Percentiles rank a stretch among this genome's conserved stretches.
Conservation (phyloP, 2,113 vertebrate genomes). For the Lynx canadensis region DNA sequence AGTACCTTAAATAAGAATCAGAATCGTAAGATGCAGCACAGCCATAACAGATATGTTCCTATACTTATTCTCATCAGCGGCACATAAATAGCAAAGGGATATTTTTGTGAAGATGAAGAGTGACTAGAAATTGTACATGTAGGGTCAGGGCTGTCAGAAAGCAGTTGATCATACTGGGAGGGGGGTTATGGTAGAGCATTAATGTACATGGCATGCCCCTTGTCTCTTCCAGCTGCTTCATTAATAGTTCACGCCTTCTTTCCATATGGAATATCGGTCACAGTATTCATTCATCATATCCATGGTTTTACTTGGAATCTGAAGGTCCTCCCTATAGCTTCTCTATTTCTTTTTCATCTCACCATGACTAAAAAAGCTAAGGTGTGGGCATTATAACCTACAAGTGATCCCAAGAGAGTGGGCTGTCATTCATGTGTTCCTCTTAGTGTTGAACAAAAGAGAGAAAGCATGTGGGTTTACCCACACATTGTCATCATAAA, state of each 20-base stretch:
- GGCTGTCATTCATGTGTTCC: constrained; percentile 81
- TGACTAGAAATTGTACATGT: constrained; percentile 69
- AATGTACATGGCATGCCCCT: background rate
- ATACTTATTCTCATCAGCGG: constrained; percentile 27
- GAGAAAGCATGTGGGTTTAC: constrained; percentile 59
- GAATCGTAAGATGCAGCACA: constrained; percentile 36
- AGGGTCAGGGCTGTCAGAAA: constrained; percentile 67
- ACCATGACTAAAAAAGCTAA: constrained; percentile 88
- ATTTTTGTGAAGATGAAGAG: constrained; percentile 64
- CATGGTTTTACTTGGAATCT: constrained; percentile 78
- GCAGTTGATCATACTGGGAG: constrained; percentile 20
- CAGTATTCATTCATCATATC: constrained; percentile 84
- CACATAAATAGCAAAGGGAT: constrained; percentile 71
- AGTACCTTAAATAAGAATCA: constrained; percentile 46
- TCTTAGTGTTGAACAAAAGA: constrained; percentile 80
- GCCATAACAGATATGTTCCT: constrained; percentile 74
- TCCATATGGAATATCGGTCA: constrained; percentile 81
- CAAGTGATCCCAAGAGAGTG: constrained; percentile 72
- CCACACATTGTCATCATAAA: constrained; percentile 81
- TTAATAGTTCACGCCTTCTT: constrained; percentile 70
- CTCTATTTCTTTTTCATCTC: constrained; percentile 86
- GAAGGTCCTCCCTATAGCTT: constrained; percentile 73
- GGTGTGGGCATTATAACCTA: constrained; percentile 81
- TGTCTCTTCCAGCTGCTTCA: constrained; percentile 68
- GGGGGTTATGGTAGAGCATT: background rate